Evolutionary conservation across 2,113 vertebrate species (phyloP), one percentile per base, ranked within the genome.

Genomic region (Nothobranchius kuhntae): DNA sequence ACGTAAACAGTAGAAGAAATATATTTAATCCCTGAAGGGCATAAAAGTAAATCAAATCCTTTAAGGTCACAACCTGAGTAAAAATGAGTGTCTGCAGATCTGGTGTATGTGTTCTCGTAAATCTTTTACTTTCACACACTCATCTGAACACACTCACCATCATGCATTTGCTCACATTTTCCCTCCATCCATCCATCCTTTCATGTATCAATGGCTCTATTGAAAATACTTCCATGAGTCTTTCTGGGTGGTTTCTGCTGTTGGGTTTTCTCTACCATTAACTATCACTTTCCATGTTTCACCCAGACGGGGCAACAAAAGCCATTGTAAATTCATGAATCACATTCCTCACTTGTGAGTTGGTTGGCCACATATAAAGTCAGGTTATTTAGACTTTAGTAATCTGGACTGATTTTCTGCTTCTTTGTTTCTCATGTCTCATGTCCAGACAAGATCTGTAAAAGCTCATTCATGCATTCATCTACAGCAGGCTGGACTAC

Each of bases 201-300:
- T 80, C 64, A 81, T 86, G 58, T 85, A 79, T 89, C 85, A 89
- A 87, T 89, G 81, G 71, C 53, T 77, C 86, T 82, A 89, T 89
- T 89, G 86, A 91, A 77, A 58, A 51, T 56, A 6, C 53, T 4
- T 61, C 76, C 64, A 58, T 86, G 75, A 87, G 73, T 82, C 44
- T 83, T 61, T 68, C 65, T 80, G 76, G 81, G 81, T 72, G 81
- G 73, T 71, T 80, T 65, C 64, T 56, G 70, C 51, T 79, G 52
- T 67, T 30, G 68, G 66, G 59, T 38, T 72, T 71, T 24, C 24
- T 45, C 14, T 30, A 30, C 30, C 30, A 30, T 30, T 30, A 30
- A 30, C 1, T 64, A 47, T 44, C 17, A 45, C 45, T 9, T 42
- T 42, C 8, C 21, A 21, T 21, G 21, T 21, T 21, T 21, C 21